Evolutionary conservation across 2,888 invertebrate species (phyloP).

Genomic region (Eupithecia subumbrata): DNA sequence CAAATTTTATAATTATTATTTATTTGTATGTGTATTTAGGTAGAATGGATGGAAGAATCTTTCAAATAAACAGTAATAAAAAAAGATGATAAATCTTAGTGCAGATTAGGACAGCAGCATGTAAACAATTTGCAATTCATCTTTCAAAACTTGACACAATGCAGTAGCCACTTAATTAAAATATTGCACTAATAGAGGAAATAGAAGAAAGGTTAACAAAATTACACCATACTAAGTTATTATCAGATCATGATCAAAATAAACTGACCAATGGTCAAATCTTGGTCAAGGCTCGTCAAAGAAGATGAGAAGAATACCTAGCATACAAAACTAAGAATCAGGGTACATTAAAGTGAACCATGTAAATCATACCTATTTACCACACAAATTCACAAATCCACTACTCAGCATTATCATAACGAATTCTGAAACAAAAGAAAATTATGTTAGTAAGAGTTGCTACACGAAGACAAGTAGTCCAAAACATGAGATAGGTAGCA

Average conservation of each 20-base stretch:
- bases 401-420: slow-evolving; percentile 81
- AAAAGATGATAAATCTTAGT: neutral
- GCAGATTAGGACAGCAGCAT: neutral
- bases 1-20: neutral
- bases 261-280: neutral
- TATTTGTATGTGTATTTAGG: neutral
- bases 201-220: neutral
- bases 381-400: neutral
- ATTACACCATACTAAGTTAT: neutral
- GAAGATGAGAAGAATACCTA: neutral
- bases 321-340: neutral
- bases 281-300: neutral
- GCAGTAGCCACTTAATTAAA: neutral
- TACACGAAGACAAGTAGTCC: too few species aligned
- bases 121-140: neutral
- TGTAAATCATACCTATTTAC: slow-evolving; percentile 2
- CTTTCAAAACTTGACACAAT: neutral
- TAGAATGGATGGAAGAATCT: neutral
- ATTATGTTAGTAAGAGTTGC: neutral
- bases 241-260: neutral
- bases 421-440: slow-evolving; percentile 72
- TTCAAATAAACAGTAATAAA: neutral
- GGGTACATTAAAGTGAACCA: neutral
- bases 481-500: too few species aligned
- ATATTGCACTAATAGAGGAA: neutral